phyloP scores from a whole-genome alignment of 2,797 vertebrate genomes.

The Syngnathus rostellatus region DNA sequence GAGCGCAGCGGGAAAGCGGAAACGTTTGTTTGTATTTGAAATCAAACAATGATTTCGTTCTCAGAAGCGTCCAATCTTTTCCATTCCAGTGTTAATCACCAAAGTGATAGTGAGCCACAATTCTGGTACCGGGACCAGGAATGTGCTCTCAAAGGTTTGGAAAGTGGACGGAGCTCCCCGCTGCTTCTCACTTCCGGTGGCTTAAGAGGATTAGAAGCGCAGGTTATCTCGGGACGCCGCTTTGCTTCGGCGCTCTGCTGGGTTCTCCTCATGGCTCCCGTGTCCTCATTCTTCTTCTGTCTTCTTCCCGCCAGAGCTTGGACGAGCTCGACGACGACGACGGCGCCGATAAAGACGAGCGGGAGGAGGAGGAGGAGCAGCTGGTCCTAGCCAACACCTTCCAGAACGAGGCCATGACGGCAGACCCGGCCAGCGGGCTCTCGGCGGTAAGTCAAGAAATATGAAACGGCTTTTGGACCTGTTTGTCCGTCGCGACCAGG shows the following conservation, averaged over 20 bases:
- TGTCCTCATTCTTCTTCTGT: not conserved
- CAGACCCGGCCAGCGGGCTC: constrained; percentile 66
- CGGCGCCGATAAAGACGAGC: constrained; percentile 76
- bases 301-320: constrained; percentile 72
- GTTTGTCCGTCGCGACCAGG: no score
- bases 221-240: constrained; percentile 10
- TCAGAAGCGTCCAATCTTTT: no score
- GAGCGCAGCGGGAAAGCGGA: constrained; percentile 36
- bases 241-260: not conserved
- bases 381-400: constrained; percentile 89
- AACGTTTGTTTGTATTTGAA: constrained; percentile 33
- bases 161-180: constrained; percentile 2
- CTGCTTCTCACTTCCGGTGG: constrained; percentile 34
- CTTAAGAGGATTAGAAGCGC: constrained; percentile 42
- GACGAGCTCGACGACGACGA: constrained; percentile 95
- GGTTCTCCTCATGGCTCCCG: not conserved
- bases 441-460: constrained; percentile 65
- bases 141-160: constrained; percentile 21
- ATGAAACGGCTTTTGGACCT: not conserved
- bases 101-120: not conserved
- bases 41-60: not conserved
- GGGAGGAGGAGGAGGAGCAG: constrained; percentile 80
- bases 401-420: constrained; percentile 82
- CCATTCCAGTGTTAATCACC: no score
- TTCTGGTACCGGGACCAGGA: no score